These are phyloP conservation scores for Apodemia hepburni DNA, from an alignment of 2,888 invertebrate species.

Conservation along the genomic window DNA sequence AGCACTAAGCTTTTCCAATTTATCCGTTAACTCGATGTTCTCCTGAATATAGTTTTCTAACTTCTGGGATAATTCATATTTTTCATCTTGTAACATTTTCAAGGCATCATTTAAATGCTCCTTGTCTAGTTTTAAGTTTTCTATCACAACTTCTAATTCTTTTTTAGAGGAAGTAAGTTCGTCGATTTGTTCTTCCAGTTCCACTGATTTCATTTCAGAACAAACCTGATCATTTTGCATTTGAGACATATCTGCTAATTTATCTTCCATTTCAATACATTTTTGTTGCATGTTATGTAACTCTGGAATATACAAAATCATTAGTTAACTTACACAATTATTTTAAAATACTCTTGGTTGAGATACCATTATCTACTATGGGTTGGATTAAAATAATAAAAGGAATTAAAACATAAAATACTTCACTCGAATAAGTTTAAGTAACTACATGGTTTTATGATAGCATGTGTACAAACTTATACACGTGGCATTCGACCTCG, in stretches of 20 bases:
- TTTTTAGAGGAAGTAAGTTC: constrained; percentile 71
- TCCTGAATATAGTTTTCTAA: constrained; percentile 84
- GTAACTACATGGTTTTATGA: no score
- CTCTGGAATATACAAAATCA: constrained; percentile 53
- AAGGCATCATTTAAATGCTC: constrained; percentile 76
- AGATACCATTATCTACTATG: no score
- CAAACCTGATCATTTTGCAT: constrained; percentile 85
- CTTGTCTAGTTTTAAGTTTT: constrained; percentile 72
- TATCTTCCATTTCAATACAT: constrained; percentile 81
- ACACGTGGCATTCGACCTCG: no score
- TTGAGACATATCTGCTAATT: constrained; percentile 80
- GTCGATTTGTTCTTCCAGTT: constrained; percentile 88
- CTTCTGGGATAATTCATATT: constrained; percentile 80
- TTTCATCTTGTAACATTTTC: constrained; percentile 80
- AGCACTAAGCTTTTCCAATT: constrained; percentile 85
- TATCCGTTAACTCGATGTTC: constrained; percentile 87
- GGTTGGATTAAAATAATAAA: no score
- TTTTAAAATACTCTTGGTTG: no score
- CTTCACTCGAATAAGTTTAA: no score
- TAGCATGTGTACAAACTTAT: no score
- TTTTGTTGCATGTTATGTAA: constrained; percentile 81
- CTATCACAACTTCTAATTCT: constrained; percentile 69
- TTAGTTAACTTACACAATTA: neutral
- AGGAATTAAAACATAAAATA: no score
- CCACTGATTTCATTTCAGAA: constrained; percentile 88